Conservation (phyloP, 2,113 vertebrate genomes). For the Oriolus oriolus region DNA sequence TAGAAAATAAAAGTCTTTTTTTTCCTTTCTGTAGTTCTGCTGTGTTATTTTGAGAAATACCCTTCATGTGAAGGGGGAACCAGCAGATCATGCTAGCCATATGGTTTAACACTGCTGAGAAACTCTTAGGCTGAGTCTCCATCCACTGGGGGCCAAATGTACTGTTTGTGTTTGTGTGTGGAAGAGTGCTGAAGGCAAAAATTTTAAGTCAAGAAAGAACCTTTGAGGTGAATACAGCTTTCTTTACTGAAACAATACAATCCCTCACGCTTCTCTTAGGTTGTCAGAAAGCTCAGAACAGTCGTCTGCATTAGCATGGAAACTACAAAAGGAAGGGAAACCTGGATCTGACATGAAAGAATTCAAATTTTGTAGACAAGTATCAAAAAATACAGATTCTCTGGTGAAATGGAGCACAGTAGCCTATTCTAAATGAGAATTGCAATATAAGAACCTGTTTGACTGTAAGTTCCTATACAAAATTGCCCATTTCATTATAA, state of each 20-base stretch:
- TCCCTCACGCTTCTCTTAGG: background rate
- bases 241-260: background rate
- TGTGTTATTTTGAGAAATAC: constrained; percentile 4
- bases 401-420: background rate
- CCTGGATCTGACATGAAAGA: background rate
- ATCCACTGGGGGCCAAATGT: background rate
- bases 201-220: background rate
- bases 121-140: background rate
- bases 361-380: background rate
- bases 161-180: background rate
- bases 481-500: background rate
- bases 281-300: background rate
- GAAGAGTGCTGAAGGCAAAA: background rate
- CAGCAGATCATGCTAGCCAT: background rate
- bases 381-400: background rate
- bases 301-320: background rate
- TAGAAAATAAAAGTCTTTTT: constrained; percentile 32
- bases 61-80: accelerated
- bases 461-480: background rate
- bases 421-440: background rate
- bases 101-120: background rate
- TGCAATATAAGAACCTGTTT: background rate
- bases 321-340: background rate
- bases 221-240: background rate
- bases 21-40: constrained; percentile 37